phyloP scores from a whole-genome alignment of 1,140 invertebrate species.

The Venustaconcha ellipsiformis region DNA sequence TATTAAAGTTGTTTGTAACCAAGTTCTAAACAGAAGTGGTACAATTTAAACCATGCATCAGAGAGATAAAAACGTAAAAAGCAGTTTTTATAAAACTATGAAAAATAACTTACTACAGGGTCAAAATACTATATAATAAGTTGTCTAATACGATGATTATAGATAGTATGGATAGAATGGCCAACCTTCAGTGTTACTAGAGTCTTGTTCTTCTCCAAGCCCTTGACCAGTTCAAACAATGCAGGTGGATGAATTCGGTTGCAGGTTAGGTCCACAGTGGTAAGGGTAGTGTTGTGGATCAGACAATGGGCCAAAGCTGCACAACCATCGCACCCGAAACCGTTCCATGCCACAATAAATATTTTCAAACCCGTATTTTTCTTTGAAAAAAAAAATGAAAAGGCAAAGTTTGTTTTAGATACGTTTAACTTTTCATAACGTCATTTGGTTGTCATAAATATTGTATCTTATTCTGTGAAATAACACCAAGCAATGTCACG shows the following conservation, averaged over 20 bases:
- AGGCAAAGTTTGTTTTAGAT: not conserved
- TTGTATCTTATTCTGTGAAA: not conserved
- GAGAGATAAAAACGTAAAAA: too few relatives aligned
- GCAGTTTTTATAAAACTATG: too few relatives aligned
- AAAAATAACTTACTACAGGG: too few relatives aligned
- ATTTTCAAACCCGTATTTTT: constrained; percentile 42
- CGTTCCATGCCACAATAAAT: constrained; percentile 61
- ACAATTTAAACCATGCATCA: too few relatives aligned
- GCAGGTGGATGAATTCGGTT: constrained; percentile 61
- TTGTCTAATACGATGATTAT: too few relatives aligned
- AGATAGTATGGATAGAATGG: too few relatives aligned
- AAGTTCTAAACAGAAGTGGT: too few relatives aligned
- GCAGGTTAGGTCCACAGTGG: constrained; percentile 50
- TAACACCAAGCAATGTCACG: not conserved
- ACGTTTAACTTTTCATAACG: not conserved
- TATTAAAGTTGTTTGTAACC: too few relatives aligned
- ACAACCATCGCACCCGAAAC: constrained; percentile 62
- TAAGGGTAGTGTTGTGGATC: constrained; percentile 45
- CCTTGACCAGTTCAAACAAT: constrained; percentile 53
- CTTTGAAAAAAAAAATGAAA: constrained; percentile 36
- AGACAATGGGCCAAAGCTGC: constrained; percentile 54
- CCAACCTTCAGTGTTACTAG: constrained; percentile 44
- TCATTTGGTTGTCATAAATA: not conserved
- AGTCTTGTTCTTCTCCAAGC: constrained; percentile 53
- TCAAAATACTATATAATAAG: too few relatives aligned